Evolutionary conservation across 2,888 invertebrate species (phyloP).

Genomic region (Prenolepis imparis): DNA sequence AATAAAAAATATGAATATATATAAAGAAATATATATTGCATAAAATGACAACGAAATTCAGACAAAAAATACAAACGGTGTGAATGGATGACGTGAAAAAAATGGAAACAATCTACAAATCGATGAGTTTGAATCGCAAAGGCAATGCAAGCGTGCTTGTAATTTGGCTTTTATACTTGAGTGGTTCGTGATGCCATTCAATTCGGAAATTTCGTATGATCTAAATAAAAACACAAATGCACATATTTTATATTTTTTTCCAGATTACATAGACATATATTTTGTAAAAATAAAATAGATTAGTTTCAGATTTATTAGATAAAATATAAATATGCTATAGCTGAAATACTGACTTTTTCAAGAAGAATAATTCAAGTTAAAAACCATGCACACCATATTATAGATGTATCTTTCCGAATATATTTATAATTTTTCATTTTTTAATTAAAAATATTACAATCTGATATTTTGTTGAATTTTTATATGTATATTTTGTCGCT

Average conservation of each 20-base stretch:
- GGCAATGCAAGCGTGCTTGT: constrained; percentile 92
- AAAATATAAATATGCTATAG: not conserved
- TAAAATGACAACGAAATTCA: not conserved
- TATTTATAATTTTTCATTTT: not conserved
- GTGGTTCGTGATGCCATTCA: constrained; percentile 89
- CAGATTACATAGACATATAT: not conserved
- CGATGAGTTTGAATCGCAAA: constrained; percentile 83
- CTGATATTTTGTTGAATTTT: not conserved
- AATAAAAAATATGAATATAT: not conserved
- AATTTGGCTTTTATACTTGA: constrained; percentile 91
- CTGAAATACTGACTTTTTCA: not conserved
- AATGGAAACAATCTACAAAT: constrained; percentile 26
- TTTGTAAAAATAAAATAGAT: not conserved
- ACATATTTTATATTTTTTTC: not conserved
- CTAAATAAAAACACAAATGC: constrained; percentile 86
- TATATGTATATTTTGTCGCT: not conserved
- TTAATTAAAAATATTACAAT: not conserved
- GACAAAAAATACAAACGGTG: not conserved
- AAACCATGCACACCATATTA: not conserved
- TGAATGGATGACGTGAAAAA: not conserved
- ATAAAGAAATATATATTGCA: not conserved
- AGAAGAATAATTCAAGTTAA: not conserved
- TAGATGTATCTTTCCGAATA: not conserved
- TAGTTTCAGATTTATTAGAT: not conserved
- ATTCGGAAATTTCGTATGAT: constrained; percentile 91